phyloP scores from a whole-genome alignment of 35 echinoderm and acorn worm species.

The Ophiothrix spiculata region DNA sequence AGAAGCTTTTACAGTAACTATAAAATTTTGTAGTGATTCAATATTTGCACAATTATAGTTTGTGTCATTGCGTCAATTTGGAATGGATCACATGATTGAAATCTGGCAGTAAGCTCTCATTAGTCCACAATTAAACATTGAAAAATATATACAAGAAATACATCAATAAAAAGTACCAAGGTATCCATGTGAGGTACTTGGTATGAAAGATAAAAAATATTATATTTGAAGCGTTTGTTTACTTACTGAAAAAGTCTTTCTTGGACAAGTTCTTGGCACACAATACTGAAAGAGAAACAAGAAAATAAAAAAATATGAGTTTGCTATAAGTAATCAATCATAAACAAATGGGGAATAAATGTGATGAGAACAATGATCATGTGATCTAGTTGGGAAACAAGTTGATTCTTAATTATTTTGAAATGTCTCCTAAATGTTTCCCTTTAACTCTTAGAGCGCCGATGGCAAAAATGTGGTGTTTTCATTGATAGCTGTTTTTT shows the following conservation, averaged over 20 bases:
- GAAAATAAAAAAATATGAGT: conserved; percentile 31
- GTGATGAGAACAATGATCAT: no score
- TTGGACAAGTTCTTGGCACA: conserved; percentile 94
- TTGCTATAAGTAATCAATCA: not conserved
- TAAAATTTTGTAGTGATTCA: no score
- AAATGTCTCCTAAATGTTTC: no score
- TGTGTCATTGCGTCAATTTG: not conserved
- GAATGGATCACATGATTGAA: conserved; percentile 3
- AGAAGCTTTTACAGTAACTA: no score
- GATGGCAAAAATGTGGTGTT: no score
- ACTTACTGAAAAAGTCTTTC: conserved; percentile 99
- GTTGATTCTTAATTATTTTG: no score
- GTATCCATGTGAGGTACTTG: not conserved
- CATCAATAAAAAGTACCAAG: not conserved
- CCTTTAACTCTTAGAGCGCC: no score
- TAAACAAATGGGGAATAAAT: not conserved
- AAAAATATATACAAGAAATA: not conserved
- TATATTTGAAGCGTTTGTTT: not conserved
- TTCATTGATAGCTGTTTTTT: no score
- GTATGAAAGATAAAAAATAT: not conserved
- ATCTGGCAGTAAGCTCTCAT: not conserved
- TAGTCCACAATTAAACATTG: not conserved
- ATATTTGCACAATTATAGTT: not conserved
- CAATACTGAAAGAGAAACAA: conserved; percentile 68
- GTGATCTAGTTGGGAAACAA: no score